phyloP scores from a whole-genome alignment of 2,888 invertebrate species.

The Leistus spinibarbis region DNA sequence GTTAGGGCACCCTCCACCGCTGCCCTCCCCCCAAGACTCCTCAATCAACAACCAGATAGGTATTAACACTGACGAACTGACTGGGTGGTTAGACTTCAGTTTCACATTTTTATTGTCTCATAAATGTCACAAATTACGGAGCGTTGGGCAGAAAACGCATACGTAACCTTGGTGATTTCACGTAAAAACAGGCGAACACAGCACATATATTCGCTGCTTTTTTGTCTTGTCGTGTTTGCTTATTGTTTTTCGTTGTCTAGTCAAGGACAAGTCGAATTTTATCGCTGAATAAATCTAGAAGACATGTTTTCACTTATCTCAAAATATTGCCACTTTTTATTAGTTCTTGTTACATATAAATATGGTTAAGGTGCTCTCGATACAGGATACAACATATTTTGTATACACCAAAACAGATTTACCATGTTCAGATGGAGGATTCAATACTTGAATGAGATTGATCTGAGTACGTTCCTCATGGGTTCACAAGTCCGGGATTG shows the following conservation, averaged over 20 bases:
- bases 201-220: background rate
- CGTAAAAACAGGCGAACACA: constrained; percentile 1
- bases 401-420: too few species aligned
- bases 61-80: constrained; percentile 8
- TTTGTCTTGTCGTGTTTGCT: too few species aligned
- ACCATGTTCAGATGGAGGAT: too few species aligned
- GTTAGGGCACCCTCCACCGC: background rate
- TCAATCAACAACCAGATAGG: background rate
- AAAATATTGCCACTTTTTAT: too few species aligned
- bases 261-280: background rate
- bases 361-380: too few species aligned
- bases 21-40: background rate
- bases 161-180: constrained; percentile 19
- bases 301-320: background rate
- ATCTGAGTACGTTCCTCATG: too few species aligned
- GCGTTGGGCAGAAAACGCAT: constrained; percentile 19
- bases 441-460: too few species aligned
- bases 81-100: constrained; percentile 26
- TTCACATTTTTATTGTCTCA: constrained; percentile 32
- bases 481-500: too few species aligned
- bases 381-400: too few species aligned
- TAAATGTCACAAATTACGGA: constrained; percentile 34
- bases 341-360: too few species aligned
- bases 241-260: background rate
- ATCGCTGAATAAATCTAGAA: background rate